Conservation (phyloP, 2,797 vertebrate genomes). For the Chaunax sp. region DNA sequence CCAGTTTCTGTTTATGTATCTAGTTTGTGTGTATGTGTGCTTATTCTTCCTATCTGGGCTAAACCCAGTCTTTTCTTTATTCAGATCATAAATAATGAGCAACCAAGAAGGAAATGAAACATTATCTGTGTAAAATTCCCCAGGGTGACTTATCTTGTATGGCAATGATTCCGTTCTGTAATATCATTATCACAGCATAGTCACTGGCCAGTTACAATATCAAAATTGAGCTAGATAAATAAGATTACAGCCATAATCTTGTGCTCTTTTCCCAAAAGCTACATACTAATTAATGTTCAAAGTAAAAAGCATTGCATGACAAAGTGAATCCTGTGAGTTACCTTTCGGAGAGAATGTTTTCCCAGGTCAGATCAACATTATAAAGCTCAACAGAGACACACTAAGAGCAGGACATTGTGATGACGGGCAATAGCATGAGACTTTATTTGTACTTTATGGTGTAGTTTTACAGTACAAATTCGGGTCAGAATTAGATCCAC, state of each 20-base stretch:
- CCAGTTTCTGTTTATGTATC: constrained; percentile 61
- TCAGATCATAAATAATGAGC: constrained; percentile 70
- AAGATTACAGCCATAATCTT: constrained; percentile 54
- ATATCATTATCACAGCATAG: constrained; percentile 61
- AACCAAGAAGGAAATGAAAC: constrained; percentile 69
- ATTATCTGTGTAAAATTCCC: constrained; percentile 67
- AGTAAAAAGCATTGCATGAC: constrained; percentile 53
- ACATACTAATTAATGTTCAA: constrained; percentile 65
- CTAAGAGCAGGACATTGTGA: constrained; percentile 34
- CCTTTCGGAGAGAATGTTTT: constrained; percentile 37
- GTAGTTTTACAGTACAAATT: constrained; percentile 52
- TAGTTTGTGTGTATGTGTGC: constrained; percentile 28
- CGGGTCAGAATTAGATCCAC: constrained; percentile 49
- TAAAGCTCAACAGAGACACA: constrained; percentile 44
- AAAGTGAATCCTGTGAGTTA: constrained; percentile 44
- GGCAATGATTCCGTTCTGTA: constrained; percentile 70
- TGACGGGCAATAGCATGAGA: constrained; percentile 35
- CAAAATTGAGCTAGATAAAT: constrained; percentile 57
- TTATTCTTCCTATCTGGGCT: constrained; percentile 57
- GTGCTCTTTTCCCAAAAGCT: constrained; percentile 49
- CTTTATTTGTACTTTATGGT: constrained; percentile 48
- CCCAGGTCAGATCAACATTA: constrained; percentile 60
- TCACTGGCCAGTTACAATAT: constrained; percentile 63
- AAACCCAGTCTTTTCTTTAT: constrained; percentile 56
- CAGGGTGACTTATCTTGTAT: constrained; percentile 66